Conservation (phyloP, 2,888 invertebrate species). For the Urechis unicinctus region DNA sequence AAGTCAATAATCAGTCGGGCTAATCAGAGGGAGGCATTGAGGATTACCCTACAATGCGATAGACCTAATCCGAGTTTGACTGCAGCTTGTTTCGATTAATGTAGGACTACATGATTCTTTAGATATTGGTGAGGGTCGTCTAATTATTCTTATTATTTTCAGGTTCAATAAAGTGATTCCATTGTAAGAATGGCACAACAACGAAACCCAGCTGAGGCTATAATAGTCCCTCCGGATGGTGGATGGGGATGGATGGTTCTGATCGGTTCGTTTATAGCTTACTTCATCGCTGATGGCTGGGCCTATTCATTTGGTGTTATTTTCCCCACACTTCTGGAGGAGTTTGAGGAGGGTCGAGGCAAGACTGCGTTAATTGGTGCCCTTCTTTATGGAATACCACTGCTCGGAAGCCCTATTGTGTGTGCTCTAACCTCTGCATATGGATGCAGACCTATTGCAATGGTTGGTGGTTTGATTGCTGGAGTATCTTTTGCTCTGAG, state of each 20-base stretch:
- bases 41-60: too few species aligned
- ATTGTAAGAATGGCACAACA: too few species aligned
- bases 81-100: too few species aligned
- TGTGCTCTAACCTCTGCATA: conserved; percentile 18
- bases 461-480: conserved; percentile 19
- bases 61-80: too few species aligned
- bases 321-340: conserved; percentile 14
- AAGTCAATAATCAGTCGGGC: too few species aligned
- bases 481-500: conserved; percentile 15
- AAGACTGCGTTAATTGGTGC: conserved; percentile 22
- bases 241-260: conserved; percentile 25
- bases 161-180: neutral
- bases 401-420: conserved; percentile 20
- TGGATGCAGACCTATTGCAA: conserved; percentile 18
- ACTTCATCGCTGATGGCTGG: conserved; percentile 26
- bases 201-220: too few species aligned
- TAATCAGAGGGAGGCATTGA: too few species aligned
- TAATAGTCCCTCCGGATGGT: conserved; percentile 10
- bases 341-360: conserved; percentile 21
- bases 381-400: conserved; percentile 22
- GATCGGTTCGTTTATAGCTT: conserved; percentile 19
- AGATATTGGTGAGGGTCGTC: neutral
- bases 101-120: too few species aligned
- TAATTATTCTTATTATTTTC: conserved; percentile 1
- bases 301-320: conserved; percentile 22